Base-by-base conservation (phyloP, 2,113 vertebrate species). In the Oriolus oriolus region DNA sequence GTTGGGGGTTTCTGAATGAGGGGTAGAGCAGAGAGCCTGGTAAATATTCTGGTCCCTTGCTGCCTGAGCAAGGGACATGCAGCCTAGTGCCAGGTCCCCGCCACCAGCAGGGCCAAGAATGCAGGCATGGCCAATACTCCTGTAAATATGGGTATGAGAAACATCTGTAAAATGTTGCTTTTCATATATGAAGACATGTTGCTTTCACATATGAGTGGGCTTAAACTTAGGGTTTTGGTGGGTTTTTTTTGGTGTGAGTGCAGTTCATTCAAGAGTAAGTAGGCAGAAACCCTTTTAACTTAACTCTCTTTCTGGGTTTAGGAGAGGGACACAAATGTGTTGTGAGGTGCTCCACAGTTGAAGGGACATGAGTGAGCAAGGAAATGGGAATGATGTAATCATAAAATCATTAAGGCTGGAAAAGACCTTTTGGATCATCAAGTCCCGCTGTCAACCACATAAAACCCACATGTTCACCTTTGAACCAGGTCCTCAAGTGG, bases 281-380 rank as follows among this genome's bases (percentile, higher is more conserved):
- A 35, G 19, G 5, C 3, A 74, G n/a, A 41, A 31, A 66, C 3
- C 1, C 4, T 81, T 45, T 64, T 30, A 45, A 59, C 1, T 45
- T 17, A 30, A 26, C 8, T 69, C 1, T 56, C 5, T 31, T 50
- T 54, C 41, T 70, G 28, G 5, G 6, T 49, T 75, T 71, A 28
- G 13, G 23, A 69, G 14, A 7, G 14, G 6, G 7, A 7, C 16
- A 31, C 4, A 54, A 69, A 56, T 14, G 5, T 13, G 1, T 20
- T 57, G 16, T 2, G 16, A 41, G 24, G 21, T 65, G n/a, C 7
- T 79, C 16, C 12, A 52, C 3, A 37, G 27, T 3, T 76, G 39
- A 63, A 75, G 21, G 6, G 9, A 49, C 8, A 22, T 1, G 1
- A 0, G 0, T 37, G 11, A 50, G 6, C 8, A 47, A 61, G 7